These are phyloP conservation scores for Paramormyrops kingsleyae DNA, from an alignment of 2,113 vertebrate genomes.

Conservation along the genomic window DNA sequence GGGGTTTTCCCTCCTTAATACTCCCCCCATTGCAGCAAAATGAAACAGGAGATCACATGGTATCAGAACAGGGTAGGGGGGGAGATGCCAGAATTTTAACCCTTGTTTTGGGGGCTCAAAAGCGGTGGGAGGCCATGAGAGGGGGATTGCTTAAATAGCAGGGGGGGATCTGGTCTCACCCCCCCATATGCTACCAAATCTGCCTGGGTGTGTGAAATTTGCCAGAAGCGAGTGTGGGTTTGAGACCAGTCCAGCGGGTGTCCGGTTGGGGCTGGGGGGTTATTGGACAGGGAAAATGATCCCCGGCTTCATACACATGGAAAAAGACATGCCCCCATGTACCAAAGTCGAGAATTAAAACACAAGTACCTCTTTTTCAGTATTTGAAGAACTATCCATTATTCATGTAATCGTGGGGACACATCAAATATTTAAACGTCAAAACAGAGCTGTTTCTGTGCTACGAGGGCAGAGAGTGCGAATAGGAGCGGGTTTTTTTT, in stretches of 20 bases:
- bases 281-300: background rate
- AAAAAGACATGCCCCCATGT: background rate
- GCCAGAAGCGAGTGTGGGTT: background rate
- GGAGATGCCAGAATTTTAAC: background rate
- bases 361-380: background rate
- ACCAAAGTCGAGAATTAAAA: background rate
- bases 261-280: background rate
- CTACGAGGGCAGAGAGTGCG: background rate
- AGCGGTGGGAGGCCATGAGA: background rate
- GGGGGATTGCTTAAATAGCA: background rate
- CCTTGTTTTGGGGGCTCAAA: background rate
- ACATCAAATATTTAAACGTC: slow-evolving; percentile 7
- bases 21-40: background rate
- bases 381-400: slow-evolving; percentile 12
- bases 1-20: background rate
- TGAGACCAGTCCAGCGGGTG: background rate
- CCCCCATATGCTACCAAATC: slow-evolving; percentile 2
- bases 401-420: slow-evolving; percentile 18
- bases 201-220: background rate
- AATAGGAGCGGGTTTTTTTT: background rate
- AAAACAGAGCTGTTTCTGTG: background rate
- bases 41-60: background rate
- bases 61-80: background rate
- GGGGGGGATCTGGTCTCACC: background rate
- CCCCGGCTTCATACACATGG: background rate